Conservation (phyloP, 92 coral and sea anemone genomes). For the Bergia sp. region DNA sequence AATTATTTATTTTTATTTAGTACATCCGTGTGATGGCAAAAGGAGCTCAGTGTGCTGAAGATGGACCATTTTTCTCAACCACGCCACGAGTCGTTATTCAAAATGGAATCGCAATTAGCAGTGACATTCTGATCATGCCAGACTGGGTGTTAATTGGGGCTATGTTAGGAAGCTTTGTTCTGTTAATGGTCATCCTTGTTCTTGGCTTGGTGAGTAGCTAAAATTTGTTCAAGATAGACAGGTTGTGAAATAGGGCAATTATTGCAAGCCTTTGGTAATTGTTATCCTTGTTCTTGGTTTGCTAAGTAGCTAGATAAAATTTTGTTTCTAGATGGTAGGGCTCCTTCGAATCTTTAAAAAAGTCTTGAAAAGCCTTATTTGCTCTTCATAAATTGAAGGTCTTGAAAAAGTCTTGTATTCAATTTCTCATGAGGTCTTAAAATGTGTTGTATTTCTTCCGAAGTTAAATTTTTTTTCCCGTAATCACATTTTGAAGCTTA, state of each 20-base stretch:
- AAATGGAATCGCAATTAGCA: slow-evolving; percentile 89
- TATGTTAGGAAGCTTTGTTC: slow-evolving; percentile 86
- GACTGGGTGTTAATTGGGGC: slow-evolving; percentile 99
- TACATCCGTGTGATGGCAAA: slow-evolving; percentile 95
- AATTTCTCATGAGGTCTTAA: too few relatives aligned
- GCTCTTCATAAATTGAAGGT: too few relatives aligned
- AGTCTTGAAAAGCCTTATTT: too few relatives aligned
- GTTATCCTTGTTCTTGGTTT: slow-evolving; percentile 83
- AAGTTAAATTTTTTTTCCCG: too few relatives aligned
- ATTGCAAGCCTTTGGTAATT: slow-evolving; percentile 10
- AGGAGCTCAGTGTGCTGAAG: slow-evolving; percentile 95
- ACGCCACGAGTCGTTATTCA: slow-evolving; percentile 92
- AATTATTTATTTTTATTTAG: slow-evolving; percentile 41
- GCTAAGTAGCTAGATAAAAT: slow-evolving; percentile 51
- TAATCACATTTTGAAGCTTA: too few relatives aligned
- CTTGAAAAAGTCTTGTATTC: too few relatives aligned
- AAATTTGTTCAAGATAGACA: slow-evolving; percentile 5
- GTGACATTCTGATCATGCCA: slow-evolving; percentile 90
- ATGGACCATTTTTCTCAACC: slow-evolving; percentile 96
- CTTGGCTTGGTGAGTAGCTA: slow-evolving; percentile 80
- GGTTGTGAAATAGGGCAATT: slow-evolving; percentile 86
- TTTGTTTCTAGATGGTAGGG: too few relatives aligned
- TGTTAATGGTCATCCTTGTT: slow-evolving; percentile 75
- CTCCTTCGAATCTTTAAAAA: too few relatives aligned
- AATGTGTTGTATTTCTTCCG: too few relatives aligned